These are phyloP conservation scores for Orientallactaga sibirica DNA, from an alignment of 2,797 vertebrate species.

Conservation along the genomic window DNA sequence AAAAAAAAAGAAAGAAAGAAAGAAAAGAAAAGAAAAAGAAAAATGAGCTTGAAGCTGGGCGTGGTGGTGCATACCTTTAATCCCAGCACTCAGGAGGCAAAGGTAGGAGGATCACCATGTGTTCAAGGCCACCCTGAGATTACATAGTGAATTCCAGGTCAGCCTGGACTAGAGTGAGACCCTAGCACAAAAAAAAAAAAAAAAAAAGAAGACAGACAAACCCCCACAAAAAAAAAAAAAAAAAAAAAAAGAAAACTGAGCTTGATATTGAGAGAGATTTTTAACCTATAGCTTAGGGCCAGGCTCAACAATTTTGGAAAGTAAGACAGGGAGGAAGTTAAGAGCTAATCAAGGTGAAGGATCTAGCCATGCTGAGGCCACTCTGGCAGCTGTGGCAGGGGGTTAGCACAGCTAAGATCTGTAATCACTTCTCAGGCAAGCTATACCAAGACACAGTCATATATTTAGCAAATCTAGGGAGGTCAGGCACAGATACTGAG, in stretches of 20 bases:
- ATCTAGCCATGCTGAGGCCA: slow-evolving; percentile 11
- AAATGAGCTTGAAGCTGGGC: too few relatives aligned
- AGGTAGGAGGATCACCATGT: too few relatives aligned
- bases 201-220: too few relatives aligned
- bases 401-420: slow-evolving; percentile 47
- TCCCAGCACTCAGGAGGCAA: too few relatives aligned
- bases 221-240: too few relatives aligned
- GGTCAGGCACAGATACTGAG: neutral
- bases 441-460: neutral
- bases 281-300: neutral
- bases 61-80: too few relatives aligned
- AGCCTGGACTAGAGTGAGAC: too few relatives aligned
- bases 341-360: slow-evolving; percentile 74
- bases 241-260: neutral
- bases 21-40: too few relatives aligned
- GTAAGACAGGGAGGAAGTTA: slow-evolving; percentile 15
- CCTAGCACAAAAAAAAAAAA: too few relatives aligned
- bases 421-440: slow-evolving; percentile 71
- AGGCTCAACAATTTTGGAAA: neutral
- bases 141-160: too few relatives aligned
- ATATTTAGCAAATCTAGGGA: slow-evolving; percentile 55
- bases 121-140: too few relatives aligned
- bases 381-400: slow-evolving; percentile 64
- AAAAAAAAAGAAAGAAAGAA: too few relatives aligned
- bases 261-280: neutral